phyloP scores from a whole-genome alignment of 2,797 vertebrate genomes.

The Sternotherus odoratus region DNA sequence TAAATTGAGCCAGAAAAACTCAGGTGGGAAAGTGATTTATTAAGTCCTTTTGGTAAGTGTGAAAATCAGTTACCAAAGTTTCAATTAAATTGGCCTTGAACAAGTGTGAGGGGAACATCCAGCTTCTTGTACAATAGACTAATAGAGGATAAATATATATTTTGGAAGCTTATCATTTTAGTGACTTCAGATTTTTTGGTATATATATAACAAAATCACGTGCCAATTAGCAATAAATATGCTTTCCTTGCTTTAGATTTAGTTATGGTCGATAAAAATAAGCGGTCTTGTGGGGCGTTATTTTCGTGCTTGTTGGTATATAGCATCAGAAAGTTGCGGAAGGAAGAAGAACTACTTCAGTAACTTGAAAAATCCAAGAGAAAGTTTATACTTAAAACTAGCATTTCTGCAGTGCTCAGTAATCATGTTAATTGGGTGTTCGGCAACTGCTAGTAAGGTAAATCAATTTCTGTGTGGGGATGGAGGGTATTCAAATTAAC shows the following conservation, averaged over 20 bases:
- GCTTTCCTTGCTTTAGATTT: not conserved
- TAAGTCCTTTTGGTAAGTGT: not conserved
- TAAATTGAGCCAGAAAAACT: not conserved
- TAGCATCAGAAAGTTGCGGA: not conserved
- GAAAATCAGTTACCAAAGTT: not conserved
- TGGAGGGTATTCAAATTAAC: not conserved
- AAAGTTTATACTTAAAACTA: not conserved
- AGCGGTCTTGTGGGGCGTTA: too few relatives aligned
- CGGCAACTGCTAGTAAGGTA: not conserved
- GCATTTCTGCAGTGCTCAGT: accelerated
- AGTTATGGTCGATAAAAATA: not conserved
- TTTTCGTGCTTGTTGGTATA: not conserved
- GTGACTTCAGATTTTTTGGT: not conserved
- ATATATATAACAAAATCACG: not conserved
- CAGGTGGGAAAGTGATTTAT: not conserved
- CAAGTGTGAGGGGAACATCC: not conserved
- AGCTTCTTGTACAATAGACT: not conserved
- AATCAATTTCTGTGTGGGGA: not conserved
- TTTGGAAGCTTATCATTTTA: not conserved
- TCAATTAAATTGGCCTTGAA: not conserved
- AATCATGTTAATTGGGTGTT: accelerated
- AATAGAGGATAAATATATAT: not conserved
- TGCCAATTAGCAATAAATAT: not conserved
- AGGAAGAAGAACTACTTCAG: not conserved
- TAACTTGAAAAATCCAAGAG: not conserved